phyloP scores from a whole-genome alignment of 2,113 vertebrate species.

The Oostethus manadensis region DNA sequence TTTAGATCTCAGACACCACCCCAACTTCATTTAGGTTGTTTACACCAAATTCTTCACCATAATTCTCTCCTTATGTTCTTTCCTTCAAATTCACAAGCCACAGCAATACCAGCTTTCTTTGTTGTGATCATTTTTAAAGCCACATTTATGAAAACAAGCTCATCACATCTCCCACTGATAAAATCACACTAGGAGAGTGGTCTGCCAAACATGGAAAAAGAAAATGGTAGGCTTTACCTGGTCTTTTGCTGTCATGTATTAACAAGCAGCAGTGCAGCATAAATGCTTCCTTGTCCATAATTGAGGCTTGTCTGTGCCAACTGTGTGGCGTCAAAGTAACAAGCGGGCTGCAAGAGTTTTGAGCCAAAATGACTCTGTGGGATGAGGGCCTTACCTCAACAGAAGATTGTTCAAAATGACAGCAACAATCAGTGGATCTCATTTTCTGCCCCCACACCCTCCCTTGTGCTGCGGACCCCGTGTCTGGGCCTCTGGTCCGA shows the following conservation, averaged over 20 bases:
- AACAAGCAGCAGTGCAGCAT: slow-evolving; percentile 44
- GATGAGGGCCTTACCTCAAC: slow-evolving; percentile 59
- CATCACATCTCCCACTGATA: slow-evolving; percentile 69
- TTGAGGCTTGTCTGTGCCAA: slow-evolving; percentile 52
- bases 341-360: slow-evolving; percentile 46
- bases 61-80: slow-evolving; percentile 54
- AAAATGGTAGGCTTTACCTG: slow-evolving; percentile 28
- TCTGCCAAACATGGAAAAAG: slow-evolving; percentile 42
- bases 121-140: slow-evolving; percentile 67
- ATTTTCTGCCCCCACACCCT: slow-evolving; percentile 40
- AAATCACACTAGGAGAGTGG: slow-evolving; percentile 59
- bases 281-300: slow-evolving; percentile 50
- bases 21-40: slow-evolving; percentile 47
- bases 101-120: slow-evolving; percentile 71
- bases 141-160: slow-evolving; percentile 70
- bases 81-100: slow-evolving; percentile 66
- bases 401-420: slow-evolving; percentile 65
- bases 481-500: slow-evolving; percentile 69
- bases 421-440: slow-evolving; percentile 66
- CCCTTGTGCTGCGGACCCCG: slow-evolving; percentile 58
- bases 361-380: slow-evolving; percentile 60
- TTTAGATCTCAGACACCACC: slow-evolving; percentile 21
- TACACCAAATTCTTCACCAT: slow-evolving; percentile 65
- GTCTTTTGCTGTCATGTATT: slow-evolving; percentile 22
- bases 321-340: slow-evolving; percentile 52